phyloP scores from a whole-genome alignment of 2,888 invertebrate species.

The Thelaira solivaga region DNA sequence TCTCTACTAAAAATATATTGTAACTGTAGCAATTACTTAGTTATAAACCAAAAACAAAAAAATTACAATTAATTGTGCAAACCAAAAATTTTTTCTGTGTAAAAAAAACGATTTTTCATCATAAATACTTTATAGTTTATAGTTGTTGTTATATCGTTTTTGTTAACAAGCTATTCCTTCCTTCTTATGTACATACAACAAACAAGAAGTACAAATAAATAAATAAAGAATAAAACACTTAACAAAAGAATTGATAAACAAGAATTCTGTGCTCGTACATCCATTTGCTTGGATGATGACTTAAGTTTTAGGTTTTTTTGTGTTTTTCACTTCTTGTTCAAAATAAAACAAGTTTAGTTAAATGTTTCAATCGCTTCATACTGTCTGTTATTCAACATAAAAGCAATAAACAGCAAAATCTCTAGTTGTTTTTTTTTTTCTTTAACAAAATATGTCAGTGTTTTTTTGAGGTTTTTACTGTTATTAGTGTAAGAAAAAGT shows the following conservation, averaged over 20 bases:
- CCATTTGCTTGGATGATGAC: slow-evolving; percentile 13
- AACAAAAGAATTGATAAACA: not conserved
- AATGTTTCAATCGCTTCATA: slow-evolving; percentile 41
- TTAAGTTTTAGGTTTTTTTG: slow-evolving; percentile 9
- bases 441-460: slow-evolving; percentile 30
- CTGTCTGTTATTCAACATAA: slow-evolving; percentile 26
- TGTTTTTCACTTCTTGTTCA: slow-evolving; percentile 7
- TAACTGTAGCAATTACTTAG: slow-evolving; percentile 39
- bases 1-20: slow-evolving; percentile 43
- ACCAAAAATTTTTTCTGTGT: slow-evolving; percentile 14
- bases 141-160: slow-evolving; percentile 29
- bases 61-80: slow-evolving; percentile 20
- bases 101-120: slow-evolving; percentile 13
- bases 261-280: slow-evolving; percentile 5
- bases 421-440: no score
- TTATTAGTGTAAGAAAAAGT: slow-evolving; percentile 32
- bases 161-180: slow-evolving; percentile 14
- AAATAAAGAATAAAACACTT: not conserved
- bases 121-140: slow-evolving; percentile 25
- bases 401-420: slow-evolving; percentile 14
- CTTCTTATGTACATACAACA: slow-evolving; percentile 31
- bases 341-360: not conserved
- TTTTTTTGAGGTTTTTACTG: slow-evolving; percentile 28
- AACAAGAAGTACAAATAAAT: not conserved
- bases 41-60: slow-evolving; percentile 19